A percentile compares a stretch with the other conserved stretches of the same genome.
Conservation (phyloP, 2,888 invertebrate species). For the Priocnemis perturbator region DNA sequence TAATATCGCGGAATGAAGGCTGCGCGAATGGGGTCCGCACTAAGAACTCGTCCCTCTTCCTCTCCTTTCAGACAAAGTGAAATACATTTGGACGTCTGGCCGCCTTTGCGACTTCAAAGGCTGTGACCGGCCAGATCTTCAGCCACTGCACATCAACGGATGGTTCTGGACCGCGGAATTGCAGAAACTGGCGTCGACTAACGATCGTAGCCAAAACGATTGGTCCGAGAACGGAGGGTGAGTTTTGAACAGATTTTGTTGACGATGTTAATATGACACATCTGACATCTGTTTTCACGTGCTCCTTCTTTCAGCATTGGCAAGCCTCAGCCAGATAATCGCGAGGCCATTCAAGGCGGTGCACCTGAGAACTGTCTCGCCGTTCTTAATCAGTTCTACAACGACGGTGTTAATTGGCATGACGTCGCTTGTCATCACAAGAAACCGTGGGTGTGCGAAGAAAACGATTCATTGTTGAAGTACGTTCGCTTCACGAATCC, state of each 20-base stretch:
- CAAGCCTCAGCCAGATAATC: conserved; percentile 91
- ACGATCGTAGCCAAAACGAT: conserved; percentile 88
- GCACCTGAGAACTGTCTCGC: conserved; percentile 91
- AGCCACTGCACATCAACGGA: conserved; percentile 88
- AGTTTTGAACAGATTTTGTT: conserved; percentile 36
- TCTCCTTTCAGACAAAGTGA: conserved; percentile 78
- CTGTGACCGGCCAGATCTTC: conserved; percentile 89
- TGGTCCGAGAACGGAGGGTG: conserved; percentile 91
- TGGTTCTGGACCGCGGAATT: conserved; percentile 96
- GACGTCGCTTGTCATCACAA: conserved; percentile 93
- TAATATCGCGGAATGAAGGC: conserved; percentile 1
- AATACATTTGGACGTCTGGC: conserved; percentile 95
- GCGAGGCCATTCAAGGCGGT: conserved; percentile 87
- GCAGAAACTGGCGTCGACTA: conserved; percentile 89
- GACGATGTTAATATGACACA: too few species aligned
- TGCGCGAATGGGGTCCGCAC: neutral
- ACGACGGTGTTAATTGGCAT: conserved; percentile 94
- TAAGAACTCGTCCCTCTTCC: conserved; percentile 6
- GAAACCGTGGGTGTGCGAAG: conserved; percentile 92
- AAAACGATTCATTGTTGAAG: conserved; percentile 90
- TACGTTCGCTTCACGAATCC: conserved; percentile 90
- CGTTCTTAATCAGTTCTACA: conserved; percentile 92
- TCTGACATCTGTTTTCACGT: neutral
- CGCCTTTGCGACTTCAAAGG: conserved; percentile 93
- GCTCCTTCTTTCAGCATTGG: conserved; percentile 78